Base-by-base conservation (phyloP, 2,797 vertebrate species). In the Erethizon dorsatum region DNA sequence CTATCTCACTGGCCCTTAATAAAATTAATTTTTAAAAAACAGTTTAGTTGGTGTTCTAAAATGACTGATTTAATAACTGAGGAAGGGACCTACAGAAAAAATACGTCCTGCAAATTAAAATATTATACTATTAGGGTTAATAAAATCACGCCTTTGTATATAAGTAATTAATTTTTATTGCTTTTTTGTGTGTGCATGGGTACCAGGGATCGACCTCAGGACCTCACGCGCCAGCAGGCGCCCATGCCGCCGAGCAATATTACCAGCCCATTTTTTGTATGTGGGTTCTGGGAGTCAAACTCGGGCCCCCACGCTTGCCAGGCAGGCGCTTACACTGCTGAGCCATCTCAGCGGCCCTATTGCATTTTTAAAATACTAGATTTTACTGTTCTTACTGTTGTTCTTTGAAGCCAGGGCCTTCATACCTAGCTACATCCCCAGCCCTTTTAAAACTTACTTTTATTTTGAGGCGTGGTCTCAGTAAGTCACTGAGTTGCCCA, bases 301-400 rank as follows among this genome's bases (percentile, higher is more conserved):
- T 41, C 37, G 37, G 37, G 37, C 37, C 37, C 37, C 37, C 37
- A 41, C 37, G 37, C 37, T 41, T 41, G 37, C 37, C 37, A 41
- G 37, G 37, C 37, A 41, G 37, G 37, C 37, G 2, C 37, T 41
- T 41, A 41, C 37, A 2, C 37, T 41, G 37, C 37, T 41, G 37
- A 41, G 37, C 37, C 37, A 41, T 41, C 37, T 41, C 37, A 41
- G 37, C 37, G 37, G 37, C 37, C 37, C 37, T 41, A 41, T 41
- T 41, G 37, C 37, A 41, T 41, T 41, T 41, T 41, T 41, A 86
- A 86, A 71, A 85, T 96, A 77, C 5, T 93, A 82, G 41, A 50
- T 80, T 96, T 96, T 97, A 50, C 69, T 73, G 6, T 88, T 91
- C 87, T 89, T 95, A n/a, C 57, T 84, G 10, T 84, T 87, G 12